Evolutionary conservation across 2,888 invertebrate genomes (phyloP).

Genomic region (Leptodirus hochenwartii): DNA sequence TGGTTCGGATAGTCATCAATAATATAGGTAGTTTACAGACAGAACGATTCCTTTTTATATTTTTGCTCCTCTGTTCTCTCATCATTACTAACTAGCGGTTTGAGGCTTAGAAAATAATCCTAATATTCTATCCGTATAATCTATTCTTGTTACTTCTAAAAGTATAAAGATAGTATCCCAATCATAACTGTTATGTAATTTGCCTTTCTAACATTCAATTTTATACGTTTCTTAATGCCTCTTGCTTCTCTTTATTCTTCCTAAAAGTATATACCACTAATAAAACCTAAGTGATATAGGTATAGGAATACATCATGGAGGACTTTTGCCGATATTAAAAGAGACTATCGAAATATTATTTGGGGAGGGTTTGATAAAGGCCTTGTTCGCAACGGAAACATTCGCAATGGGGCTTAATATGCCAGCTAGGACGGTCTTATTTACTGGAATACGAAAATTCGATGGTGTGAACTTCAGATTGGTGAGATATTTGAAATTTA

Average conservation of each 20-base stretch:
- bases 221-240: slow-evolving; percentile 1
- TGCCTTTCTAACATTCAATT: slow-evolving; percentile 1
- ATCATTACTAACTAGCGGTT: too few relatives aligned
- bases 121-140: too few relatives aligned
- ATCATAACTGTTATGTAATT: too few relatives aligned
- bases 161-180: too few relatives aligned
- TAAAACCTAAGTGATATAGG: too few relatives aligned
- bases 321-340: slow-evolving; percentile 87
- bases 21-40: too few relatives aligned
- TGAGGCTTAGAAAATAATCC: too few relatives aligned
- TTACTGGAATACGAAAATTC: slow-evolving; percentile 88
- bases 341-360: slow-evolving; percentile 99
- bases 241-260: too few relatives aligned
- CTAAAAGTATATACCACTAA: neutral
- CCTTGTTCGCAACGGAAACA: slow-evolving; percentile 97
- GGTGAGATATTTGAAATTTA: slow-evolving; percentile 49
- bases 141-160: too few relatives aligned
- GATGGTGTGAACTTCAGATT: slow-evolving; percentile 92
- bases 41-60: too few relatives aligned
- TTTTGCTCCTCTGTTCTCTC: too few relatives aligned
- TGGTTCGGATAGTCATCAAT: too few relatives aligned
- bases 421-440: slow-evolving; percentile 98
- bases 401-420: slow-evolving; percentile 99
- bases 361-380: slow-evolving; percentile 93
- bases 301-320: slow-evolving; percentile 97